A percentile compares a stretch with the other conserved stretches of the same genome.
phyloP scores from a whole-genome alignment of 2,797 vertebrate species.

The Smutsia temminckii region DNA sequence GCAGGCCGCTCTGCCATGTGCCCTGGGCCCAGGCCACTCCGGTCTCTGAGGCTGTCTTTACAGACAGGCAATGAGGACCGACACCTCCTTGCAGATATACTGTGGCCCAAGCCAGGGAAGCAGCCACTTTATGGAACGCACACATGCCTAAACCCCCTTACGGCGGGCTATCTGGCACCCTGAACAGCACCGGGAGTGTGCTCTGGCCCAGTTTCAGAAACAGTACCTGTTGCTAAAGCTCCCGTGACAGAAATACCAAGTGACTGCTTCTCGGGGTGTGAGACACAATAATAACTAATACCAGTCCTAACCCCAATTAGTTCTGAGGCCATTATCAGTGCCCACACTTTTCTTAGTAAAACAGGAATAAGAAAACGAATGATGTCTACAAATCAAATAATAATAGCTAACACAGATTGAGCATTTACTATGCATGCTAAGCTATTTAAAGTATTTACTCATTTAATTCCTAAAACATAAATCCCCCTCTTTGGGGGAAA shows the following conservation, averaged over 20 bases:
- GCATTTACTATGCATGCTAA: no score
- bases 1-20: rapidly evolving
- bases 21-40: neutral
- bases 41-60: neutral
- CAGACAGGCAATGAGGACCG: neutral
- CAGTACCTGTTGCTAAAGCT: no score
- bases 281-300: neutral
- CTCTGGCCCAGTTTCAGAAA: neutral
- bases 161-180: neutral
- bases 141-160: neutral
- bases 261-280: rapidly evolving
- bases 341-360: no score
- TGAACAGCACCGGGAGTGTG: rapidly evolving
- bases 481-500: neutral
- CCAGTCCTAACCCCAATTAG: rapidly evolving
- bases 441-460: neutral
- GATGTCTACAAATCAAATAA: no score
- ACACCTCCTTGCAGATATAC: neutral
- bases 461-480: neutral
- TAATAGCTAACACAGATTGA: rapidly evolving
- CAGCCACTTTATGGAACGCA: neutral
- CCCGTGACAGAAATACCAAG: rapidly evolving
- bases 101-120: neutral
- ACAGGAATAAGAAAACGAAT: no score
- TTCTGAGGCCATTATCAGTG: no score